Base-by-base conservation (phyloP, 2,888 invertebrate species). In the Caenorhabditis imperialis region DNA sequence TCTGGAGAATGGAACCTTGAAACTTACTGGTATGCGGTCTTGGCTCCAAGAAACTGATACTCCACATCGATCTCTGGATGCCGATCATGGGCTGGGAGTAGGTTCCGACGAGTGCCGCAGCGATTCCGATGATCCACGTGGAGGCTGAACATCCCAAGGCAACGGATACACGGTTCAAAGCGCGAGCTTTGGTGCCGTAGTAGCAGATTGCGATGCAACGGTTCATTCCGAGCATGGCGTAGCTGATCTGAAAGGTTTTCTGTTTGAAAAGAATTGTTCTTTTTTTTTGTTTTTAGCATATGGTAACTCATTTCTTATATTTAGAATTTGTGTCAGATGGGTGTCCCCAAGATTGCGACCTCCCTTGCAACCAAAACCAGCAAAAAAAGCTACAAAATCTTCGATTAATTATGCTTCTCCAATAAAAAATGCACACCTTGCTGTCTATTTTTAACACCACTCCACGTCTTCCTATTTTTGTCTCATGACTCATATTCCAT, bases 151-250 rank as follows among this genome's bases (percentile, higher is more conserved):
- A 83, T 12, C 75, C 74, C 18, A 86, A 20, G 2, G 86, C 86
- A 7, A 86, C 80, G 2, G 81, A 82, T 12, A 86, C 85, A 42
- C 82, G 78, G 71, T 86, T 86, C 27, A 86, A 60, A 6, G 73
- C 50, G 47, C 80, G 76, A 16, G 86, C 86, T 65, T 79, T 78
- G 8, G 86, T 86, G 18, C 85, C 85, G 70, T 86, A 86, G 69
- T 81, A 86, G 65, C 86, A 84, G 37, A 86, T 86, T 1, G 86
- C 86, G 35, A 86, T 85, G 58, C 86, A 86, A 7, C 86, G 77
- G 57, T 82, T 82, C 70, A 78, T 63, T 40, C 81, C 81, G 2
- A 81, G 61, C 70, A 81, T 67, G 3, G 81, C 81, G 55, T 81
- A 81, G 60, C 81, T 81, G 20, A 80, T 74, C 79, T 80, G 63